Evolutionary conservation across 2,888 invertebrate genomes (phyloP), one percentile per base, ranked within the genome.

Genomic region (Chelonus formosanus): DNA sequence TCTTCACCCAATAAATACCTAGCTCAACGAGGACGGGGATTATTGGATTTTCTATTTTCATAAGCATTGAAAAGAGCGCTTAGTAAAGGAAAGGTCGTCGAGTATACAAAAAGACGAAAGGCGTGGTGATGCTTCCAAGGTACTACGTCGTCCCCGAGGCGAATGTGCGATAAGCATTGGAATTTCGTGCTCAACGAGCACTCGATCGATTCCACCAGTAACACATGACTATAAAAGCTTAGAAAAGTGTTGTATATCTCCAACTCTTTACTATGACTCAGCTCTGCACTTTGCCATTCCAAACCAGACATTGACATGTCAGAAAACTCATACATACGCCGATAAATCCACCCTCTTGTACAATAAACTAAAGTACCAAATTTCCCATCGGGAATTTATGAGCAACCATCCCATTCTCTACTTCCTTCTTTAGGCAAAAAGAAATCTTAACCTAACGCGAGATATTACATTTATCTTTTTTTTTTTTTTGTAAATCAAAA

Each of bases 21-120:
- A 55, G 61, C 65, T 70, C 57, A 54, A 36, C 60, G 45, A 59
- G 48, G 55, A 47, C 45, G 40, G 64, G 34, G 68, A 73, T 71
- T 68, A 73, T 69, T 67, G 71, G 70, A 70, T 67, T 69, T 63
- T 67, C 65, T 59, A 58, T 67, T 65, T 67, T 69, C 62, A 64
- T 61, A 59, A 36, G 61, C 56, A 55, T 48, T 43, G 53, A 47
- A 54, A 32, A 53, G 58, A 34, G 53, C 32, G 8, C 34, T 34
- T 35, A 43, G 32, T 44, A 48, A 44, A 45, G 44, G 7, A 3
- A 40, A 58, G 35, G 8, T 56, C 20, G 20, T 20, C 40, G 40
- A 6, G 45, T 47, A 65, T 47, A 61, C 54, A 61, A 56, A 50
- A 63, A 63, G 45, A 62, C 61, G 61, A 32, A 34, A 53, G 61